Conservation (phyloP, 2,888 invertebrate species). For the Drosophila longiperda region DNA sequence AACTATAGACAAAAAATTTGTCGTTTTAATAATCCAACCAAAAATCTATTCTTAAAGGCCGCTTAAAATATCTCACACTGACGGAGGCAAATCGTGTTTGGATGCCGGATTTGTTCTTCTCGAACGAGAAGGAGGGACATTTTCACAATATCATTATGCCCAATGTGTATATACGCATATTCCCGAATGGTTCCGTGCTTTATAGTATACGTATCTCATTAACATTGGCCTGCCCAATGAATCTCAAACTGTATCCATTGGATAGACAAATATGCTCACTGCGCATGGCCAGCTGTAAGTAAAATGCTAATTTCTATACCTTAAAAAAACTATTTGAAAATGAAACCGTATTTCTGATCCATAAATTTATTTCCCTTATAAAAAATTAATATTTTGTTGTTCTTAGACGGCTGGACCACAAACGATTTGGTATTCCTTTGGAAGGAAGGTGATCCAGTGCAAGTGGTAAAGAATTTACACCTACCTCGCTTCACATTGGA, state of each 20-base stretch:
- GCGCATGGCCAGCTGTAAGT: slow-evolving; percentile 98
- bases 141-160: slow-evolving; percentile 99
- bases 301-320: background rate
- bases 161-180: slow-evolving; percentile 98
- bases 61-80: slow-evolving; percentile 95
- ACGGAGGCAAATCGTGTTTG: slow-evolving; percentile 98
- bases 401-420: slow-evolving; percentile 97
- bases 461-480: slow-evolving; percentile 96
- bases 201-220: slow-evolving; percentile 99
- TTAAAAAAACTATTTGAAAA: background rate
- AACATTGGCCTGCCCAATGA: slow-evolving; percentile 98
- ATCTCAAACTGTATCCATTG: slow-evolving; percentile 97
- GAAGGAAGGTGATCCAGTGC: slow-evolving; percentile 98
- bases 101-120: slow-evolving; percentile 99
- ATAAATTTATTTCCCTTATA: background rate
- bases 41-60: slow-evolving; percentile 86
- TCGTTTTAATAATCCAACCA: background rate
- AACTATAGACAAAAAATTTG: background rate
- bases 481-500: slow-evolving; percentile 97
- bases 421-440: slow-evolving; percentile 97
- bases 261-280: slow-evolving; percentile 98
- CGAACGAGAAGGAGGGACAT: slow-evolving; percentile 98
- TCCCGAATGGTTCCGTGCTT: slow-evolving; percentile 96
- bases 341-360: background rate
- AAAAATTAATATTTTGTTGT: background rate